Percentiles rank a stretch among this genome's conserved stretches.
Evolutionary conservation across 2,888 invertebrate species (phyloP).

Genomic region (Phengaris alcon): DNA sequence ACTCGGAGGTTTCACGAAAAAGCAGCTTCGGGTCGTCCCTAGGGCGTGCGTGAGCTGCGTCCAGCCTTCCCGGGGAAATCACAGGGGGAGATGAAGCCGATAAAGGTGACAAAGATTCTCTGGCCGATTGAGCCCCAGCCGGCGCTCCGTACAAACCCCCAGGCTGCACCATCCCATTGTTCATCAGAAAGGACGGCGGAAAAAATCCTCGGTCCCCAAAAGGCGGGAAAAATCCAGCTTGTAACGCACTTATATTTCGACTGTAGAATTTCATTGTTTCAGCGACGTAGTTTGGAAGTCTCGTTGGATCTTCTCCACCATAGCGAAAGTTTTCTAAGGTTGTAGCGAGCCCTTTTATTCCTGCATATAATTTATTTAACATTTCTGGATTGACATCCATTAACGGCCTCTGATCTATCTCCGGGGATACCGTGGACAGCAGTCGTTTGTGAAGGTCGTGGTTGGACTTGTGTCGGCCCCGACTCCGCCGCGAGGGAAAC

Average conservation of each 20-base stretch:
- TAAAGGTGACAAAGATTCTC: conserved; percentile 71
- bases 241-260: conserved; percentile 65
- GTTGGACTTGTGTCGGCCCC: conserved; percentile 80
- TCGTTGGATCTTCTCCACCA: conserved; percentile 66
- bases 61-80: conserved; percentile 68
- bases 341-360: conserved; percentile 81
- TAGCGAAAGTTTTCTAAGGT: conserved; percentile 82
- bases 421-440: conserved; percentile 65
- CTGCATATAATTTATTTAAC: conserved; percentile 89
- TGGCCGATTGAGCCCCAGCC: conserved; percentile 63
- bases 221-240: conserved; percentile 69
- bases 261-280: conserved; percentile 77
- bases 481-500: conserved; percentile 89
- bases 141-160: conserved; percentile 65
- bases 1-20: conserved; percentile 76
- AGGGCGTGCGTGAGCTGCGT: conserved; percentile 68
- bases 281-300: conserved; percentile 68
- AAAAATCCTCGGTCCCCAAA: conserved; percentile 68
- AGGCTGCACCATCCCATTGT: conserved; percentile 59
- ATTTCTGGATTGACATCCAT: conserved; percentile 88
- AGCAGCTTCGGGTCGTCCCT: conserved; percentile 72
- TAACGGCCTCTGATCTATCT: conserved; percentile 75
- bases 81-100: conserved; percentile 74
- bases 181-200: conserved; percentile 69
- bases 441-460: conserved; percentile 76